Conservation (phyloP, 1,140 invertebrate genomes). For the Lutraria rhynchaena region DNA sequence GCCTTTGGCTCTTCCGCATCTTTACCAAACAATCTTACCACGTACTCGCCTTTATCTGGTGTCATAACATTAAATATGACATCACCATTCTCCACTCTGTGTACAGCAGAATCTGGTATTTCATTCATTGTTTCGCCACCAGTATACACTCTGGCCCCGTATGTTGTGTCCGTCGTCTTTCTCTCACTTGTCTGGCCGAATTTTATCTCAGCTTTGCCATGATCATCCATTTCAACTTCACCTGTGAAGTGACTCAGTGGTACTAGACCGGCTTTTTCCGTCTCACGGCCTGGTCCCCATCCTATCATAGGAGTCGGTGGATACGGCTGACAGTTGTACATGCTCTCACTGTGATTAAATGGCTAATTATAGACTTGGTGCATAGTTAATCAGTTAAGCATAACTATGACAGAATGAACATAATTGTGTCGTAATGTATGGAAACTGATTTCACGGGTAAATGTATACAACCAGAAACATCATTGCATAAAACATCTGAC, state of each 20-base stretch:
- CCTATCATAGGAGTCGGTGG: conserved; percentile 72
- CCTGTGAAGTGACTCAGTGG: conserved; percentile 70
- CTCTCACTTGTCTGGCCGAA: conserved; percentile 60
- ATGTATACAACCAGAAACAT: too few relatives aligned
- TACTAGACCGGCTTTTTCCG: conserved; percentile 65
- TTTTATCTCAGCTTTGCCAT: conserved; percentile 70
- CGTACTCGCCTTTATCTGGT: conserved; percentile 72
- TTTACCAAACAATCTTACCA: conserved; percentile 67
- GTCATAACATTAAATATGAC: conserved; percentile 73
- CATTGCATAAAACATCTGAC: too few relatives aligned
- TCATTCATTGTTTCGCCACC: conserved; percentile 62
- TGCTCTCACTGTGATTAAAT: conserved; percentile 52
- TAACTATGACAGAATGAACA: too few relatives aligned
- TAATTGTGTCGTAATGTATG: too few relatives aligned
- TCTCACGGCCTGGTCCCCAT: conserved; percentile 70
- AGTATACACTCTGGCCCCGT: conserved; percentile 57
- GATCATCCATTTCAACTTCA: conserved; percentile 63
- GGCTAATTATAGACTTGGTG: too few relatives aligned
- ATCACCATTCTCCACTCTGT: conserved; percentile 70
- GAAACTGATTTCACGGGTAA: too few relatives aligned
- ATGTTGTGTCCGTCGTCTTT: conserved; percentile 50
- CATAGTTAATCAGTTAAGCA: too few relatives aligned
- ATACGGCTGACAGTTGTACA: conserved; percentile 63
- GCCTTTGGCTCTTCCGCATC: conserved; percentile 52
- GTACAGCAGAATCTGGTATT: conserved; percentile 66